Percentiles rank a stretch among this genome's conserved stretches.
Evolutionary conservation across 2,113 vertebrate species (phyloP).

Genomic region (Leiothrix lutea): DNA sequence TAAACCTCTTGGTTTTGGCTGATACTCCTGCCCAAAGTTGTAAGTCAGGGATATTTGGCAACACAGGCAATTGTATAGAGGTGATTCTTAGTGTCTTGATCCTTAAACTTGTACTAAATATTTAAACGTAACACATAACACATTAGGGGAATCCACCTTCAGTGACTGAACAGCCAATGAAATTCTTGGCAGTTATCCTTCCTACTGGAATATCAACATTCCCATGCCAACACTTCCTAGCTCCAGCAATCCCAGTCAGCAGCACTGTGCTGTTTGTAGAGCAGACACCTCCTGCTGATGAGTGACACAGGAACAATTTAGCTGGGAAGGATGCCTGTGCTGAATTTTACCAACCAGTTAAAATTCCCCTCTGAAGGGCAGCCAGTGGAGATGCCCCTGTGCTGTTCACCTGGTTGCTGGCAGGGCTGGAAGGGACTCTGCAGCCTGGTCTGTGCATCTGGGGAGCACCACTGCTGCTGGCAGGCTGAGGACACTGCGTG

Average conservation of each 20-base stretch:
- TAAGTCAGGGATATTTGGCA: not conserved
- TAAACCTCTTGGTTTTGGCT: not conserved
- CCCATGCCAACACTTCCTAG: not conserved
- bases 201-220: not conserved
- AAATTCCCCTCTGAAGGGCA: not conserved
- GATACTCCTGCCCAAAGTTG: fast-evolving
- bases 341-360: no score
- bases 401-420: not conserved
- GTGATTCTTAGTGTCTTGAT: not conserved
- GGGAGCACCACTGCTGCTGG: fast-evolving
- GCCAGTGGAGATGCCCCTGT: not conserved
- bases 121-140: not conserved
- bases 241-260: not conserved
- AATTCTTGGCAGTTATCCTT: not conserved
- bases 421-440: not conserved
- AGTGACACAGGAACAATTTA: not conserved
- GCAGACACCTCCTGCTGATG: not conserved
- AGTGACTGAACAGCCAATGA: not conserved
- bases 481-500: not conserved
- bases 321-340: not conserved
- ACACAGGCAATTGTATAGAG: fast-evolving
- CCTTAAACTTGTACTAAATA: not conserved
- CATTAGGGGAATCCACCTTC: not conserved
- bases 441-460: fast-evolving
- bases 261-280: fast-evolving